Evolutionary conservation across 2,888 invertebrate species (phyloP).

Genomic region (Caenorhabditis sinica): DNA sequence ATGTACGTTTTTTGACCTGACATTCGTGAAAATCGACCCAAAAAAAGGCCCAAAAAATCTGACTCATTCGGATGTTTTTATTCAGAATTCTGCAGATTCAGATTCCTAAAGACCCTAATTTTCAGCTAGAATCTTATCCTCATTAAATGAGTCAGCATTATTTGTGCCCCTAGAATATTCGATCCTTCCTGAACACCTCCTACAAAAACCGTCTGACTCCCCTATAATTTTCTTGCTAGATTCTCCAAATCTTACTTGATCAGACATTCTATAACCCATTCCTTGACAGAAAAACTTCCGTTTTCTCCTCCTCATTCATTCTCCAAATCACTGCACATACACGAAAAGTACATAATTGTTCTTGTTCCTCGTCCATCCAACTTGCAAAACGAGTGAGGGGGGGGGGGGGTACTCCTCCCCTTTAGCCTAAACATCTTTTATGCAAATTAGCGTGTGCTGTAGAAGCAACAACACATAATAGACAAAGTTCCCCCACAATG

Average conservation of each 20-base stretch:
- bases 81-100: too few relatives aligned
- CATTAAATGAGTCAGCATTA: too few relatives aligned
- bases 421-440: constrained; percentile 48
- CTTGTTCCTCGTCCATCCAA: background rate
- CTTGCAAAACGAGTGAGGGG: constrained; percentile 20
- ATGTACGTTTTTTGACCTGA: too few relatives aligned
- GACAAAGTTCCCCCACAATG: constrained; percentile 25
- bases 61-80: too few relatives aligned
- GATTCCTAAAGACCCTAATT: too few relatives aligned
- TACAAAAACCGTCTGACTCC: constrained; percentile 8
- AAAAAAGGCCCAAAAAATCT: too few relatives aligned
- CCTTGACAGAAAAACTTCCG: constrained; percentile 2
- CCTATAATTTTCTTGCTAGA: too few relatives aligned
- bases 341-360: constrained; percentile 61
- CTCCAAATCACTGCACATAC: background rate
- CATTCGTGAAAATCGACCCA: too few relatives aligned
- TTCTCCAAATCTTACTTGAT: background rate
- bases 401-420: constrained; percentile 16
- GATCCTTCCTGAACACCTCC: background rate
- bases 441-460: constrained; percentile 55
- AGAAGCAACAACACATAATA: background rate
- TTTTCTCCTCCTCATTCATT: constrained; percentile 7
- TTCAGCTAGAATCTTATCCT: too few relatives aligned
- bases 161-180: too few relatives aligned
- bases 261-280: constrained; percentile 14